These are phyloP conservation scores for Dromaius novaehollandiae DNA, from an alignment of 2,113 vertebrate species.

Conservation along the genomic window DNA sequence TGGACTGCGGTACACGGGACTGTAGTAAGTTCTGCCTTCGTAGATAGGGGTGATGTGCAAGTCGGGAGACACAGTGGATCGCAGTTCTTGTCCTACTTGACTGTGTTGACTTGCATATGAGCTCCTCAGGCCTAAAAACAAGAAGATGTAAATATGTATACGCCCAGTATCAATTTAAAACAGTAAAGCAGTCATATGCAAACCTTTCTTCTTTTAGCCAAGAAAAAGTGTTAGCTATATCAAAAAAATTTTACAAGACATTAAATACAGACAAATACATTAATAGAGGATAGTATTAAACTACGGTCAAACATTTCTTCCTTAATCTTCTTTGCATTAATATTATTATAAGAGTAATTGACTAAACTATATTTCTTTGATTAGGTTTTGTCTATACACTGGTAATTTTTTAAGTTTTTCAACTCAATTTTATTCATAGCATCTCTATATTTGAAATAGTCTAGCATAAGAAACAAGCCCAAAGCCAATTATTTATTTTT, in stretches of 20 bases:
- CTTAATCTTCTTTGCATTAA: background rate
- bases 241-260: background rate
- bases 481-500: too few relatives aligned
- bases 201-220: background rate
- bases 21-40: constrained; percentile 91
- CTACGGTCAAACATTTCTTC: background rate
- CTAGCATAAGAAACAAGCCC: background rate
- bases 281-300: too few relatives aligned
- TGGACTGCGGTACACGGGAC: constrained; percentile 90
- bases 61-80: constrained; percentile 90
- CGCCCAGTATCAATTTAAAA: background rate
- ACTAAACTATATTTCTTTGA: background rate
- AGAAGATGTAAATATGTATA: background rate
- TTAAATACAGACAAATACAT: background rate
- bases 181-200: background rate
- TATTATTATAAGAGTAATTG: background rate
- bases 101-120: constrained; percentile 95
- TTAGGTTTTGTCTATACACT: background rate
- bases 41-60: constrained; percentile 95
- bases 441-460: background rate
- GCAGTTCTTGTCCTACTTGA: constrained; percentile 88
- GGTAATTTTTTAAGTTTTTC: background rate
- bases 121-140: constrained; percentile 84
- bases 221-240: background rate
- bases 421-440: background rate